Conservation (phyloP, 2,113 vertebrate species). For the Odontophorus gujanensis region DNA sequence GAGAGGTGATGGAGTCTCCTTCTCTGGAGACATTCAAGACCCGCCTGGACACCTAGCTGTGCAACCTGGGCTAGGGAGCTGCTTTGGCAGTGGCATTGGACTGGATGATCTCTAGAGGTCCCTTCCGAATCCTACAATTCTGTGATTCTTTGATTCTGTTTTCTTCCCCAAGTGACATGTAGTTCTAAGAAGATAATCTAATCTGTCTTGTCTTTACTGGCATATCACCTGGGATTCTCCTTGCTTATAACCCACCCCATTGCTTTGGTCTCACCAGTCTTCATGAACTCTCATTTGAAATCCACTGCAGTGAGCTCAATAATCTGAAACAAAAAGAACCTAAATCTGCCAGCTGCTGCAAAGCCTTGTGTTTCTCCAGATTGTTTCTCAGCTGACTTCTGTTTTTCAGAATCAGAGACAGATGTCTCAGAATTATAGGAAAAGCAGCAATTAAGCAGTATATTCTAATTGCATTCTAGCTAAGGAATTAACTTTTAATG, state of each 20-base stretch:
- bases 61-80: no score
- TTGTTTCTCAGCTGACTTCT: constrained; percentile 3
- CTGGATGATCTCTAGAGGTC: no score
- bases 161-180: background rate
- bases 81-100: no score
- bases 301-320: background rate
- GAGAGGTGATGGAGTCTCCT: no score
- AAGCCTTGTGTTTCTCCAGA: background rate
- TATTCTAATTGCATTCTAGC: background rate
- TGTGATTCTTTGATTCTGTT: background rate
- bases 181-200: background rate
- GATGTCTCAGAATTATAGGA: background rate
- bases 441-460: background rate
- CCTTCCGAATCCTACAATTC: no score
- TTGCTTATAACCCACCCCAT: background rate
- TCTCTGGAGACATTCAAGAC: no score
- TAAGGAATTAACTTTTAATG: background rate
- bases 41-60: no score
- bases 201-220: background rate
- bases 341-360: background rate
- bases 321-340: background rate
- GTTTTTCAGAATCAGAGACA: background rate
- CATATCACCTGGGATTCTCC: background rate
- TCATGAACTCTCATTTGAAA: background rate
- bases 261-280: background rate